These are phyloP conservation scores for Echiichthys vipera DNA, from an alignment of 2,797 vertebrate genomes.

Conservation along the genomic window DNA sequence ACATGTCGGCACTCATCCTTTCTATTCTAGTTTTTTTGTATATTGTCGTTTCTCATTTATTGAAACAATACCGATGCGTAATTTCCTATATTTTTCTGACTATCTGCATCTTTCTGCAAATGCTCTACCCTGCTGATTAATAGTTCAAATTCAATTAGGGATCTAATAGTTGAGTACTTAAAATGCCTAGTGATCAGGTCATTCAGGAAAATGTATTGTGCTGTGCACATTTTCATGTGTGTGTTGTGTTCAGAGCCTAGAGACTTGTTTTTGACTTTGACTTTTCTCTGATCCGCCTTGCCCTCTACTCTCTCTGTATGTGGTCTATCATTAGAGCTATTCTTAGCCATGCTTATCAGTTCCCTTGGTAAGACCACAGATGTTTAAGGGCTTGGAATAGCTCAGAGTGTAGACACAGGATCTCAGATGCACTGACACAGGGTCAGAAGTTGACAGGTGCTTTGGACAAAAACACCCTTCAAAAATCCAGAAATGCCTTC, in stretches of 20 bases:
- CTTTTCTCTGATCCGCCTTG: conserved; percentile 67
- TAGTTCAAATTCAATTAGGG: conserved; percentile 9
- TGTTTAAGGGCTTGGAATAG: conserved; percentile 67
- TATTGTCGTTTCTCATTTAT: not conserved
- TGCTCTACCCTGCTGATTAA: not conserved
- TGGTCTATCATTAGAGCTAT: conserved; percentile 72
- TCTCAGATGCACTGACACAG: conserved; percentile 25
- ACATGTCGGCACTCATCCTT: not conserved
- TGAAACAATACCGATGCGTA: not conserved
- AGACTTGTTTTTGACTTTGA: conserved; percentile 60
- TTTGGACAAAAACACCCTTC: not conserved
- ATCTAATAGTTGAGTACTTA: not conserved
- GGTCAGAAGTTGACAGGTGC: conserved; percentile 8
- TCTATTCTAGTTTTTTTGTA: not conserved
- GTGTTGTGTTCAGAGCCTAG: conserved; percentile 8
- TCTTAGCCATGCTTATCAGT: conserved; percentile 74
- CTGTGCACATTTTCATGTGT: conserved; percentile 1
- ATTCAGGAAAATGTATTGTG: conserved; percentile 4
- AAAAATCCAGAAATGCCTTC: conserved; percentile 12
- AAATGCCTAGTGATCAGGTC: conserved; percentile 11
- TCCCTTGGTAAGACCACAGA: conserved; percentile 56
- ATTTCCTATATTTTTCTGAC: not conserved
- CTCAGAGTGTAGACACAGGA: conserved; percentile 25
- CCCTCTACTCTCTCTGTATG: conserved; percentile 52
- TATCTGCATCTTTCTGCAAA: not conserved